Conservation (phyloP, 2,888 invertebrate species). For the Melanotus villosus region DNA sequence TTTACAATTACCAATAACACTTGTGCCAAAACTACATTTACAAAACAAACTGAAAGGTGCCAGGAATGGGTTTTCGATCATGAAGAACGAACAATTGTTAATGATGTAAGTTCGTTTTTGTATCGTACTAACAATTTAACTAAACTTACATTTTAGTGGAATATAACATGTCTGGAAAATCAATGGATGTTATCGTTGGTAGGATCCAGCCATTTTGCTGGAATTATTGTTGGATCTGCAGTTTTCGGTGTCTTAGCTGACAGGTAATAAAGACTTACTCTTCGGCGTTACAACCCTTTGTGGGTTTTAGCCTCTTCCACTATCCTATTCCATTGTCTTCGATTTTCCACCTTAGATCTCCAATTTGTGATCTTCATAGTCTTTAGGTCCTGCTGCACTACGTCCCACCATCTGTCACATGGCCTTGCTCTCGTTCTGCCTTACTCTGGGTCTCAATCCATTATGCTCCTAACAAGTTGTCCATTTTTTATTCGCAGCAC, state of each 20-base stretch:
- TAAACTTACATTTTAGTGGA: constrained; percentile 70
- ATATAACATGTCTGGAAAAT: constrained; percentile 74
- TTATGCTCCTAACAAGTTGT: too few relatives aligned
- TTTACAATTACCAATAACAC: constrained; percentile 51
- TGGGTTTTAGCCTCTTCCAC: too few relatives aligned
- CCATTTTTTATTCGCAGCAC: too few relatives aligned
- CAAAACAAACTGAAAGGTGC: constrained; percentile 65
- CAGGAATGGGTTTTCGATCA: constrained; percentile 71
- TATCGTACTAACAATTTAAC: too few relatives aligned
- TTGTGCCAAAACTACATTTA: constrained; percentile 66
- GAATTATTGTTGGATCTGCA: constrained; percentile 74
- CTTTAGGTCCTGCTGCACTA: too few relatives aligned
- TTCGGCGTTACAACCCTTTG: too few relatives aligned
- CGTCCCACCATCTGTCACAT: too few relatives aligned
- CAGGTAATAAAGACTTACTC: constrained; percentile 39
- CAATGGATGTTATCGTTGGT: constrained; percentile 75
- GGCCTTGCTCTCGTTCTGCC: too few relatives aligned
- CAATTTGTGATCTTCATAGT: too few relatives aligned
- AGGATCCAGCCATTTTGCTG: constrained; percentile 76
- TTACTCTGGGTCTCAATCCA: too few relatives aligned
- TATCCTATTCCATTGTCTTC: too few relatives aligned
- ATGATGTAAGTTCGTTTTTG: constrained; percentile 68
- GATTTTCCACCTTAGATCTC: too few relatives aligned
- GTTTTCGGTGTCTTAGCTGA: constrained; percentile 75
- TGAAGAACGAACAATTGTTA: constrained; percentile 71